Evolutionary conservation across 2,888 invertebrate genomes (phyloP), one percentile per base, ranked within the genome.

Genomic region (Chrysomela aeneicollis): DNA sequence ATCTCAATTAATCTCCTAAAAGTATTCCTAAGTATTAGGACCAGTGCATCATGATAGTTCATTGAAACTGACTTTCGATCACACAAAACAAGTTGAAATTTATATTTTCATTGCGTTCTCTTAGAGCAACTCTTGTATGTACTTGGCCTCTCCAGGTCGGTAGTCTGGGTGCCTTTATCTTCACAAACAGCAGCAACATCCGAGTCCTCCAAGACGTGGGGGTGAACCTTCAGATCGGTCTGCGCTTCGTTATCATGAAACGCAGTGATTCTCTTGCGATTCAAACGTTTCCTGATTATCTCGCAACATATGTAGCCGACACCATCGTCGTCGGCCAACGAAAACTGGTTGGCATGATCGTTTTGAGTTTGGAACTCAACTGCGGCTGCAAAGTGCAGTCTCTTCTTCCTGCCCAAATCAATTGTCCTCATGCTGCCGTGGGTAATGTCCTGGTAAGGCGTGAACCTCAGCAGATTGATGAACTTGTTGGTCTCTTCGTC

Each of bases 271-370:
- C 15, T 55, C 21, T 49, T 50, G 4, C 46, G 50, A 37, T n/a
- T 42, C 30, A 55, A 21, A 9, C 67, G 57, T 54, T 66, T 64
- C 17, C 60, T 37, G 37, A 75, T 62, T 10, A 75, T 21, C 19
- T 70, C 68, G 22, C 50, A 49, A 51, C 72, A 73, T 3, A 72
- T 35, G 22, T 73, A 67, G 3, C 73, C 71, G 12, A 72, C 71
- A 12, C 74, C 75, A 57, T 75, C 75, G 35, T 75, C 75, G 53
- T 75, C 74, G 1, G 66, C 68, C 19, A 75, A 47, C 3, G 70
- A 61, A 35, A 70, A 53, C 17, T 59, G 49, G 18, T 51, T 66
- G 12, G 70, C 67, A 17, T 32, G 30, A 2, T 63, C 55, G n/a
- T 30, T 53, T 52, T 65, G 54, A 8, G 63, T 49, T 5, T 65